Base-by-base conservation (phyloP, 2,888 invertebrate species). In the Limnephilus marmoratus region DNA sequence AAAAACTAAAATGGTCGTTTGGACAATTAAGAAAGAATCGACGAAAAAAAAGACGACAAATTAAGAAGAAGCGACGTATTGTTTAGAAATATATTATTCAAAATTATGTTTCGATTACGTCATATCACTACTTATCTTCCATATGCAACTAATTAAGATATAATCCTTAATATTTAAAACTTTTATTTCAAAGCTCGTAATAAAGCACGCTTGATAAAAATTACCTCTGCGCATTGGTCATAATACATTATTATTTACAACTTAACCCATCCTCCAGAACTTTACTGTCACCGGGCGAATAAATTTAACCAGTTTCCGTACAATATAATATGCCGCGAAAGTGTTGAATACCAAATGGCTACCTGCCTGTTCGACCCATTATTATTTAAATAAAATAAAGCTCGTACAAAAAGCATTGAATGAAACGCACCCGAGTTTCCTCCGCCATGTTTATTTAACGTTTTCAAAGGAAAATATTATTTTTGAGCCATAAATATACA, bases 311-410 rank as follows among this genome's bases (percentile, higher is more conserved):
- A 34, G 82, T 34, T 37, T 83, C 82, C 34, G 13, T 83, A 83
- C 82, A 83, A 83, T 83, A 34, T 83, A 31, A 31, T 83, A 24
- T 68, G 68, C 31, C 34, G 82, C 31, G 82, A 83, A 83, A 83
- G 34, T 83, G 82, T 83, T 83, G 82, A 83, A 83, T 83, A 34
- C 82, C 34, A 83, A 83, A 83, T 83, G 82, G 82, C 82, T 83
- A 83, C 82, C 82, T 34, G 53, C 53, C 53, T 68, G 82, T 83
- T 37, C 82, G 82, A 15, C 82, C 34, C 34, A 83, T 83, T 83
- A 83, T 83, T 83, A 83, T 83, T 83, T 83, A 83, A 83, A 83
- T 83, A 83, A 31, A 82, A 81, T 31, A 83, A 83, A 83, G 18
- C 82, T 34, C 68, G 12, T 37, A 34, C 82, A 34, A 83, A 34